These are phyloP conservation scores for Troides aeacus DNA, from an alignment of 2,888 invertebrate genomes.

Conservation along the genomic window DNA sequence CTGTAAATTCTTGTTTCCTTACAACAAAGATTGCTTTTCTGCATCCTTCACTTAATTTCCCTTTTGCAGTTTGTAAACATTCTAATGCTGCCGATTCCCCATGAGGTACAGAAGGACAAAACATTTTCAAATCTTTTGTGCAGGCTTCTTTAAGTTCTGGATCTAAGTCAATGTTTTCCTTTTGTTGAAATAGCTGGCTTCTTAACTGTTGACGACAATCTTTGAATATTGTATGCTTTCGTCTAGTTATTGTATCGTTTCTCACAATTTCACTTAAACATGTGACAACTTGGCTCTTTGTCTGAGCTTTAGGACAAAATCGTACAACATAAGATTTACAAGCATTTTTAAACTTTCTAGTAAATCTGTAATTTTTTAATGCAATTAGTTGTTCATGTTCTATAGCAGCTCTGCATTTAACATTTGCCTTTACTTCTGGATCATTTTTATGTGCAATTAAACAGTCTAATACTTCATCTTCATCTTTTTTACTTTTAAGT, in stretches of 20 bases:
- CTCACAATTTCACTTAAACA: slow-evolving; percentile 95
- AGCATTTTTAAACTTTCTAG: slow-evolving; percentile 95
- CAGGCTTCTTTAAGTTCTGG: slow-evolving; percentile 92
- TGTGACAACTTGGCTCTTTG: slow-evolving; percentile 88
- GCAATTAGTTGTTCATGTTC: slow-evolving; percentile 98
- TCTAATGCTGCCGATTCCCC: slow-evolving; percentile 88
- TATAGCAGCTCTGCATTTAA: slow-evolving; percentile 94
- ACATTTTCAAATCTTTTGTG: slow-evolving; percentile 85
- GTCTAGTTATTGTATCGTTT: slow-evolving; percentile 89
- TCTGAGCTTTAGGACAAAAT: slow-evolving; percentile 84
- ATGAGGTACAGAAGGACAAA: slow-evolving; percentile 84
- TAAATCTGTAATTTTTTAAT: slow-evolving; percentile 95
- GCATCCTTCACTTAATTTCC: slow-evolving; percentile 84
- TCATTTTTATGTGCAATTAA: slow-evolving; percentile 95
- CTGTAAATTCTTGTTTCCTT: slow-evolving; percentile 90
- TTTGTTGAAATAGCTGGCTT: slow-evolving; percentile 94
- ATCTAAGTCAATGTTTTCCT: slow-evolving; percentile 93
- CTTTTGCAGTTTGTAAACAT: slow-evolving; percentile 85
- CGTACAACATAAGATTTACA: slow-evolving; percentile 90
- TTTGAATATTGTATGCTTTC: slow-evolving; percentile 89
- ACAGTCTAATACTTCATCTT: slow-evolving; percentile 96
- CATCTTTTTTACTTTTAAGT: slow-evolving; percentile 85
- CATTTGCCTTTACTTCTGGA: slow-evolving; percentile 86
- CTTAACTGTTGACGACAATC: slow-evolving; percentile 95
- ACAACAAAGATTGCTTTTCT: slow-evolving; percentile 91